Evolutionary conservation across 1,140 invertebrate species (phyloP).

Genomic region (Brachionus koreanus): DNA sequence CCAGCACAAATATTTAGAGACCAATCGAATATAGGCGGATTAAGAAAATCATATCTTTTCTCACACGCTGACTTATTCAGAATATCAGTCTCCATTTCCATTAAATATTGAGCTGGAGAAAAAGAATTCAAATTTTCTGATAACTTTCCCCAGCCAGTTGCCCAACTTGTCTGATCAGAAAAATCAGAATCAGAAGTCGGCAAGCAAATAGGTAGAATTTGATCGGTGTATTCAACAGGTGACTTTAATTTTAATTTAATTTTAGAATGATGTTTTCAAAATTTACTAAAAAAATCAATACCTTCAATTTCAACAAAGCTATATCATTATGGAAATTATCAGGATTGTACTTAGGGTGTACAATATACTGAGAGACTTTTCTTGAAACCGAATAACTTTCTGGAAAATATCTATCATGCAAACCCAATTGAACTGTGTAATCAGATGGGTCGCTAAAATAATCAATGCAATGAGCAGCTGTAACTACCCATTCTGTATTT

Average conservation of each 20-base stretch:
- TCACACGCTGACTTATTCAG: too few species aligned
- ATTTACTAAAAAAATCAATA: background rate
- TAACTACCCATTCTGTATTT: too few species aligned
- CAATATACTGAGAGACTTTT: background rate
- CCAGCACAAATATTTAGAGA: background rate
- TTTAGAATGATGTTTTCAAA: background rate
- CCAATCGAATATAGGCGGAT: too few species aligned
- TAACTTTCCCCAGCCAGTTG: background rate
- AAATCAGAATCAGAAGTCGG: background rate
- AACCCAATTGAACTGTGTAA: too few species aligned
- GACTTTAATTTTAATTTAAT: background rate
- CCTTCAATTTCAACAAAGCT: background rate
- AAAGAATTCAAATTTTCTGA: too few species aligned
- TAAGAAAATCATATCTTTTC: too few species aligned
- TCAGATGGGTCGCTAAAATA: too few species aligned
- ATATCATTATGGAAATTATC: slow-evolving; percentile 2
- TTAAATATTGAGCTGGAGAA: background rate
- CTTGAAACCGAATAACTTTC: background rate
- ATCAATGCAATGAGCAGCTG: too few species aligned
- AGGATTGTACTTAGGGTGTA: background rate
- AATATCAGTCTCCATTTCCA: too few species aligned
- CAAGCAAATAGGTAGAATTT: background rate
- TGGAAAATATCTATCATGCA: too few species aligned
- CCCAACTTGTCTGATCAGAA: background rate
- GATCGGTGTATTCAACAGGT: background rate